Base-by-base conservation (phyloP, 2,113 vertebrate genomes). In the Pteruthius melanotis region DNA sequence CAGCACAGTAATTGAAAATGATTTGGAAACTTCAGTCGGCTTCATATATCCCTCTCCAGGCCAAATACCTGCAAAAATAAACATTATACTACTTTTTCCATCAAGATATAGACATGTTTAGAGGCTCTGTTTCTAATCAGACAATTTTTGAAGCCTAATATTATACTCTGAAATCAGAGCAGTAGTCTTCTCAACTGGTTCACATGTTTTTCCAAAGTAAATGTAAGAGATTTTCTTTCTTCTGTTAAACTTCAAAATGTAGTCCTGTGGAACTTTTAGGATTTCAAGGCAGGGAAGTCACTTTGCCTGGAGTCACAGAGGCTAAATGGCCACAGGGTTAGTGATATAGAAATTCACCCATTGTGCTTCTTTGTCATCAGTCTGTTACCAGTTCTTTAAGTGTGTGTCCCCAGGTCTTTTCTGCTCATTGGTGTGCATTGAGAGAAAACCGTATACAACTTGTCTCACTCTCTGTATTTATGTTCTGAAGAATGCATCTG, bases 61-160 rank as follows among this genome's bases (percentile, higher is more conserved):
- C 87, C 56, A 93, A 90, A 92, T 83, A 93, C 68, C 59, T 90
- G 76, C 47, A 89, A 90, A 94, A 96, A 74, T 45, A 80, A 86
- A 40, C 72, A 78, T 44, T 60, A 24, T 33, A 52, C 27, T 86
- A 59, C 59, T 66, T 86, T 59, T 88, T 61, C 54, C 33, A 50
- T 77, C 35, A 89, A 59, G 30, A 53, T 47, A 65, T 47, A 65
- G 66, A 57, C 47, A 20, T 63, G 27, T 70, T 80, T 83, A 77
- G 56, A 90, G 39, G 27, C n/a, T 35, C 76, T 78, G 64, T 91
- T 90, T 96, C 79, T 85, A 83, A 90, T 88, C 28, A n/a, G 60
- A 22, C 27, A 37, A 18, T 60, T 79, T 95, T 69, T 85, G 59
- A 85, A 85, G 63, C 30, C 59, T 61, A 64, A 64, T 83, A 35